Evolutionary conservation across 2,113 vertebrate genomes (phyloP).

Genomic region (Triplophysa dalaica): DNA sequence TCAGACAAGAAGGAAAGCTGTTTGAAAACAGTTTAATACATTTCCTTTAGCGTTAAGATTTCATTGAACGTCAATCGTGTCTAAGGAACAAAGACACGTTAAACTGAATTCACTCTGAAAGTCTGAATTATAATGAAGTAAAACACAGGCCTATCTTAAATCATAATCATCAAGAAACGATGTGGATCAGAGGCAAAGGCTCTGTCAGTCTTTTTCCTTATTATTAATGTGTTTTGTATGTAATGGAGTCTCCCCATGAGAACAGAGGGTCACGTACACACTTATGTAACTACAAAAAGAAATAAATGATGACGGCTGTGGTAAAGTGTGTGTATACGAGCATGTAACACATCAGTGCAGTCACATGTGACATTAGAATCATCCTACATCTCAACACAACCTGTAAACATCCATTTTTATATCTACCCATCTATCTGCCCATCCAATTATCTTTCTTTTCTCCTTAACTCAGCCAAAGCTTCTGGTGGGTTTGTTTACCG

Average conservation of each 20-base stretch:
- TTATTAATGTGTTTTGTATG: conserved; percentile 36
- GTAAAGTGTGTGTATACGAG: conserved; percentile 12
- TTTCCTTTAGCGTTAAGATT: not conserved
- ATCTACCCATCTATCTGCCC: not conserved
- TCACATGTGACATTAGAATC: conserved; percentile 21
- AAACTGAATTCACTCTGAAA: not conserved
- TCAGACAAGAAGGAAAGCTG: no score
- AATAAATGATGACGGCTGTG: conserved; percentile 27
- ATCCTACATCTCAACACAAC: conserved; percentile 27
- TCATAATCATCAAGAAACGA: conserved; percentile 8
- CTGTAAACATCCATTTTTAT: conserved; percentile 23
- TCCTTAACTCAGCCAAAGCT: conserved; percentile 35
- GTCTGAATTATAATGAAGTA: not conserved
- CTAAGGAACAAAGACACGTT: not conserved
- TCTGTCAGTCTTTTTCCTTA: conserved; percentile 6
- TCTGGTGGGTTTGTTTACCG: conserved; percentile 59
- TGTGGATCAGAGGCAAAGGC: not conserved
- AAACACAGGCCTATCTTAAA: conserved; percentile 26
- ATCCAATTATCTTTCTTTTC: not conserved
- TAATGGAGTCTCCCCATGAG: conserved; percentile 26
- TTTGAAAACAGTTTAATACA: no score
- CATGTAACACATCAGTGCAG: conserved; percentile 28
- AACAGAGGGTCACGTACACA: conserved; percentile 36
- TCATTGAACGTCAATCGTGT: not conserved
- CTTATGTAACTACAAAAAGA: conserved; percentile 29